Evolutionary conservation across 2,888 invertebrate genomes (phyloP), one percentile per base, ranked within the genome.

Genomic region (Hanleya hanleyi): DNA sequence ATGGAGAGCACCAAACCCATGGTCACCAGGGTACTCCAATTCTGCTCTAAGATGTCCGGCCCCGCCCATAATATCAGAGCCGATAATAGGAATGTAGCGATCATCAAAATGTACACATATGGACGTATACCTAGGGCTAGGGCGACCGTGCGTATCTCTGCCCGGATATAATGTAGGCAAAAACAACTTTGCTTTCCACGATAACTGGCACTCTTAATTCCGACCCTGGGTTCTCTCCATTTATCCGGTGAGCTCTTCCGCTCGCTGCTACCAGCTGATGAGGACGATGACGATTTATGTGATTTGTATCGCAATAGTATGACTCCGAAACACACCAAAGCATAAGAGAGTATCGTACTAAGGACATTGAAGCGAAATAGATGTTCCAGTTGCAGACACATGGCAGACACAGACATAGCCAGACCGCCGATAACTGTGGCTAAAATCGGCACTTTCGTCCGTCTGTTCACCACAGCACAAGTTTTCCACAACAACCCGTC

Each of bases 331-430:
- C 96, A 96, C 6, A 97, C 96, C 77, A 97, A 95, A 3, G 96
- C 96, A 88, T 96, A 97, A 0, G 75, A 71, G 18, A 85, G 57
- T 47, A 87, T 80, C 38, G 83, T 82, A 15, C 83, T 81, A 12
- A 97, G 96, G 0, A 97, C 96, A 95, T 97, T 96, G 88, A 97
- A 96, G 86, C 97, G 96, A 0, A 97, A 96, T 41, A 97, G 91
- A 83, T 96, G 96, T 82, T 95, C 94, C 79, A 97, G 92, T 90
- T 97, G 96, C 83, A 97, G 96, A 38, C 96, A 89, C 57, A 97
- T 91, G 7, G 97, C 96, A 68, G 96, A 94, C 0, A 95, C 73
- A 2, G 85, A 80, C n/a, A 84, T 79, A 4, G 86, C 32, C 0
- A 80, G 61, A 0, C 88, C 87, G 51, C 86, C 80, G n/a, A 82